Conservation (phyloP, 1,140 invertebrate species). For the Idris sp. region DNA sequence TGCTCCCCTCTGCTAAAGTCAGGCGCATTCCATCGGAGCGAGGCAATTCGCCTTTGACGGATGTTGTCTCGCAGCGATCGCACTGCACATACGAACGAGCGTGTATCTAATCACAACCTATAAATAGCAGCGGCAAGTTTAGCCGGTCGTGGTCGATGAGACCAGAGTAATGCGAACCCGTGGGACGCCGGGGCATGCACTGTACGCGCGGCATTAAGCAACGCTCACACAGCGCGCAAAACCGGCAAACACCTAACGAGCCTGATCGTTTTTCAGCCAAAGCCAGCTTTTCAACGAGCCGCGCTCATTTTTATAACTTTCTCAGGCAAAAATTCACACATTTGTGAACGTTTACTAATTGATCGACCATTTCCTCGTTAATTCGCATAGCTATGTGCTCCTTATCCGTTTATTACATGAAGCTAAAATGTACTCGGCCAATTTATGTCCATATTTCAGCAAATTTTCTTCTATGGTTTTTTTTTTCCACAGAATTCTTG, state of each 20-base stretch:
- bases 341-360: constrained; percentile 19
- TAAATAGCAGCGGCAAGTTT: constrained; percentile 62
- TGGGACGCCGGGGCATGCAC: constrained; percentile 34
- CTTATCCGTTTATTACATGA: neutral
- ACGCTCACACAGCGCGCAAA: constrained; percentile 37
- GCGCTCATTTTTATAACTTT: constrained; percentile 31
- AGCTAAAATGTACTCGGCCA: neutral
- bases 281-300: constrained; percentile 8
- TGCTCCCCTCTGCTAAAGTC: neutral
- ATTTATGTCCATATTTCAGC: no score
- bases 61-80: constrained; percentile 57
- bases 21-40: constrained; percentile 45
- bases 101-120: constrained; percentile 61
- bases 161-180: constrained; percentile 59
- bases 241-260: constrained; percentile 26
- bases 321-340: constrained; percentile 12
- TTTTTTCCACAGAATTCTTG: no score
- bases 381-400: constrained; percentile 10
- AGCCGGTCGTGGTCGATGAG: constrained; percentile 53
- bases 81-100: constrained; percentile 53
- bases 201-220: constrained; percentile 37
- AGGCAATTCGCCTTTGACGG: constrained; percentile 59
- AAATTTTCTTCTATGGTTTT: no score
- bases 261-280: constrained; percentile 15
- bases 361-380: constrained; percentile 26